phyloP scores from a whole-genome alignment of 2,888 invertebrate species.

The Resseliella maxima region DNA sequence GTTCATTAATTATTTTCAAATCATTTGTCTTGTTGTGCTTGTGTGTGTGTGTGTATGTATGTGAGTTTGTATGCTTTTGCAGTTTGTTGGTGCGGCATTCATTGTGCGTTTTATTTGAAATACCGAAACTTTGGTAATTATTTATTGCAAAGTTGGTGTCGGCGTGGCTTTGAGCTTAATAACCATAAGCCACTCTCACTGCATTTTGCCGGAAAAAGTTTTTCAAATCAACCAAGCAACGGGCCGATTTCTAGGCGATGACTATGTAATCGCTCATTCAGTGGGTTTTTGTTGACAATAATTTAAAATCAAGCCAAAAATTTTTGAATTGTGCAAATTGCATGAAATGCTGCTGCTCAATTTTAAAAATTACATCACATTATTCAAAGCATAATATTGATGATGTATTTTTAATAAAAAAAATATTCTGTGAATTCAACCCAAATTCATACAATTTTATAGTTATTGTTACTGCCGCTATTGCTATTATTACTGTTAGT shows the following conservation, averaged over 20 bases:
- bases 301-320: constrained; percentile 43
- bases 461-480: no score
- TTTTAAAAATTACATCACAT: background rate
- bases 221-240: background rate
- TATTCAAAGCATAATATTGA: background rate
- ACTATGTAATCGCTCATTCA: constrained; percentile 7
- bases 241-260: background rate
- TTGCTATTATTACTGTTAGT: background rate
- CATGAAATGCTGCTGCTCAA: constrained; percentile 23
- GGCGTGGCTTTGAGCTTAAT: constrained; percentile 23
- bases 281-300: constrained; percentile 18
- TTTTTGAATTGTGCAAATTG: background rate
- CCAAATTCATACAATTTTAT: no score
- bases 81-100: constrained; percentile 15
- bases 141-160: constrained; percentile 48
- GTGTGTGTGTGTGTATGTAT: background rate
- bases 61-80: no score
- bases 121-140: constrained; percentile 51
- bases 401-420: no score
- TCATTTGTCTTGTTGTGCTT: constrained; percentile 4
- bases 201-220: constrained; percentile 7
- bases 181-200: constrained; percentile 39
- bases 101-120: constrained; percentile 20
- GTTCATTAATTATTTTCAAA: constrained; percentile 29
- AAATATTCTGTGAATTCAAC: no score